These are phyloP conservation scores for Tokudaia muenninki DNA, from an alignment of 2,797 vertebrate genomes.

Conservation along the genomic window DNA sequence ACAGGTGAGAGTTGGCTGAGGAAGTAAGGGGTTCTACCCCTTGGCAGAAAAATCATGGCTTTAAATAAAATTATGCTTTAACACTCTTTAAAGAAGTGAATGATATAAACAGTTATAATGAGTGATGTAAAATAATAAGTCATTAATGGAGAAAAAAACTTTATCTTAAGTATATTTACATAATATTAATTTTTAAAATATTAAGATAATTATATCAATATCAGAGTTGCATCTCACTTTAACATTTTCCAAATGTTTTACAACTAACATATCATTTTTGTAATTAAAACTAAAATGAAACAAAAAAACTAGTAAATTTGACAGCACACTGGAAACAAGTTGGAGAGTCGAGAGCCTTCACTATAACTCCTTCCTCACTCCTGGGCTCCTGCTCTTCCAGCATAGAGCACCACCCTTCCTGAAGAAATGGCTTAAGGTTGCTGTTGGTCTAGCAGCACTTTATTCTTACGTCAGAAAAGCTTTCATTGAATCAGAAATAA, in stretches of 20 bases:
- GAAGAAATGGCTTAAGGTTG: neutral
- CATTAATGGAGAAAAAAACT: neutral
- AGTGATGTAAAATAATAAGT: neutral
- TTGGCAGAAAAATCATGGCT: neutral
- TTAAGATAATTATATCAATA: neutral
- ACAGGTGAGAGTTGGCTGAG: neutral
- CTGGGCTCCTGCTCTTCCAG: neutral
- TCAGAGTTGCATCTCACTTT: neutral
- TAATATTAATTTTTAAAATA: neutral
- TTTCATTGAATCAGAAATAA: neutral
- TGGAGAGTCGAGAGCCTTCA: neutral
- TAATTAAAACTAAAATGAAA: neutral
- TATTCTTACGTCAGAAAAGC: neutral
- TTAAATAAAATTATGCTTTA: neutral
- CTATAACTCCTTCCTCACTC: neutral
- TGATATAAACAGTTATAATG: neutral
- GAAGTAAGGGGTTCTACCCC: neutral
- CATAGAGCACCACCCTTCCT: neutral
- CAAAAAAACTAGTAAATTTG: neutral
- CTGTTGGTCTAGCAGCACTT: neutral
- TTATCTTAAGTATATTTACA: neutral
- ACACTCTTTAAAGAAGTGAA: neutral
- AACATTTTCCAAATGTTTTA: neutral
- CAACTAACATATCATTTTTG: neutral
- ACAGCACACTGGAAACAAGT: neutral